Evolutionary conservation across 2,888 invertebrate genomes (phyloP).

Genomic region (Gryllus longicercus): DNA sequence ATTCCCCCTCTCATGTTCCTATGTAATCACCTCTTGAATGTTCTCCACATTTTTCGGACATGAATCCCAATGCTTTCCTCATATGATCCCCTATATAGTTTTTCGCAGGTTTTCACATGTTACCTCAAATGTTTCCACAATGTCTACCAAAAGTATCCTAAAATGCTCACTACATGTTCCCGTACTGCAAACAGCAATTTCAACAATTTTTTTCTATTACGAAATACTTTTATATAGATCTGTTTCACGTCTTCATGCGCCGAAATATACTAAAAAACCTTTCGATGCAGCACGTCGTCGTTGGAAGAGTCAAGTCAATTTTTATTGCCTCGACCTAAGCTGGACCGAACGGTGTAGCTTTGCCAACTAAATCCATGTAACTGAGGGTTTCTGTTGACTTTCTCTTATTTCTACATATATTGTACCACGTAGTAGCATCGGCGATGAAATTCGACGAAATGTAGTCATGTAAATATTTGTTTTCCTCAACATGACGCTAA

Average conservation of each 20-base stretch:
- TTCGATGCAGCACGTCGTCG: slow-evolving; percentile 19
- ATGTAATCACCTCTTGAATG: too few species aligned
- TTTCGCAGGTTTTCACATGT: too few species aligned
- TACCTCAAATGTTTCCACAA: too few species aligned
- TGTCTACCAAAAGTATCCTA: too few species aligned
- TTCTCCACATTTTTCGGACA: too few species aligned
- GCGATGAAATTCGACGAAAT: slow-evolving; percentile 3
- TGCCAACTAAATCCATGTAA: not conserved
- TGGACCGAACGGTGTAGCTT: slow-evolving; percentile 19
- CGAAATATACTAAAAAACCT: not conserved
- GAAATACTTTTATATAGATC: not conserved
- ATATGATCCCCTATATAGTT: too few species aligned
- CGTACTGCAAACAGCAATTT: too few species aligned
- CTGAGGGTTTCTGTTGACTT: not conserved
- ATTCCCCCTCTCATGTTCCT: too few species aligned
- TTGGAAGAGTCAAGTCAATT: slow-evolving; percentile 21
- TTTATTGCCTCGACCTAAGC: slow-evolving; percentile 20
- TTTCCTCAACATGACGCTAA: slow-evolving; percentile 3
- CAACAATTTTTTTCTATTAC: too few species aligned
- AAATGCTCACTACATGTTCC: too few species aligned
- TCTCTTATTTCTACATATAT: slow-evolving; percentile 11
- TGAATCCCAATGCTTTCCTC: too few species aligned
- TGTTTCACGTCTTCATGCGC: slow-evolving; percentile 32
- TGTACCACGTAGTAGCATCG: slow-evolving; percentile 19
- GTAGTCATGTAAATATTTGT: not conserved